These are phyloP conservation scores for Chaetura pelagica DNA, from an alignment of 2,113 vertebrate genomes.

Conservation along the genomic window DNA sequence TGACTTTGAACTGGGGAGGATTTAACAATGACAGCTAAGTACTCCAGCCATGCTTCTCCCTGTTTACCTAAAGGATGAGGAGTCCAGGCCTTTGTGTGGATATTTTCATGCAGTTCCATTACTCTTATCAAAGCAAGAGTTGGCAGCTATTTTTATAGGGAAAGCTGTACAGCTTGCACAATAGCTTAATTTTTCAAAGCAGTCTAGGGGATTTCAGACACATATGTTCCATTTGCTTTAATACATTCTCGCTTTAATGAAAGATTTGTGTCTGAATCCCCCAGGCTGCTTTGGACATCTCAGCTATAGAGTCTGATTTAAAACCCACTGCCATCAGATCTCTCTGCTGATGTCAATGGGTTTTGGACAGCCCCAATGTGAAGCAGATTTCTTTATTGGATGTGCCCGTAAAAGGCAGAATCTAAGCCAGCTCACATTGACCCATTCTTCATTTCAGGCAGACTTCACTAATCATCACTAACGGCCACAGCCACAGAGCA, in stretches of 20 bases:
- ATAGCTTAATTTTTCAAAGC: constrained; percentile 26
- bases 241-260: background rate
- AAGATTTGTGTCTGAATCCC: constrained; percentile 1
- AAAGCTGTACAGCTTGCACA: background rate
- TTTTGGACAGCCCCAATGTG: background rate
- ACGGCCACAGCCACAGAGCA: background rate
- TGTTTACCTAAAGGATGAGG: background rate
- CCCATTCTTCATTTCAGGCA: background rate
- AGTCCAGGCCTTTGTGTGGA: background rate
- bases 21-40: background rate
- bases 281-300: constrained; percentile 7
- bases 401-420: background rate
- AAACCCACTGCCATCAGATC: background rate
- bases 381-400: background rate
- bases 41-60: background rate
- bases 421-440: background rate
- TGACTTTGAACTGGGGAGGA: background rate
- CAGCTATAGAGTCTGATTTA: background rate
- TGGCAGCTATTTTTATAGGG: background rate
- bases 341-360: background rate
- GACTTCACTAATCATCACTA: background rate
- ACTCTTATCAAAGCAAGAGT: background rate
- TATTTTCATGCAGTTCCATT: background rate
- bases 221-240: constrained; percentile 24
- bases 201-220: constrained; percentile 27